phyloP scores from a whole-genome alignment of 2,888 invertebrate genomes.

The Tenthredo scrophulariae region DNA sequence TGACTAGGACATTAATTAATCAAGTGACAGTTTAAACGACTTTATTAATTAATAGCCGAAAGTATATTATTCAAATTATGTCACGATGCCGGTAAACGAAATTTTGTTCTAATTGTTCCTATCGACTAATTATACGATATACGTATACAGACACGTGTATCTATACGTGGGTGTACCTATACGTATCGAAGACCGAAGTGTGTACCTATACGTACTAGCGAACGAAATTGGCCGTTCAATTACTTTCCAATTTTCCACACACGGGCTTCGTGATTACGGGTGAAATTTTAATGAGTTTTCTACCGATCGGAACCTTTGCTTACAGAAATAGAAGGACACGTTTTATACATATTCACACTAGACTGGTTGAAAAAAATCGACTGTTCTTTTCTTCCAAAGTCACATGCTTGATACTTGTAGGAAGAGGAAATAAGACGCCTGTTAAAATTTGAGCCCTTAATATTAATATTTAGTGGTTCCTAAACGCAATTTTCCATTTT shows the following conservation, averaged over 20 bases:
- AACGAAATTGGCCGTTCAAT: constrained; percentile 39
- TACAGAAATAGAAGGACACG: not conserved
- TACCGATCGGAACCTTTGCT: not conserved
- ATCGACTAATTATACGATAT: not conserved
- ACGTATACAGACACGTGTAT: not conserved
- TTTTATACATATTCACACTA: not conserved
- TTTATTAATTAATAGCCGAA: not conserved
- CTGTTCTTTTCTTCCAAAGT: no score
- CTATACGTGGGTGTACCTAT: no score
- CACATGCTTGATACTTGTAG: no score
- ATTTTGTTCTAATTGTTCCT: constrained; percentile 14
- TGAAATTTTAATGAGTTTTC: constrained; percentile 40
- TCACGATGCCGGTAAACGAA: not conserved
- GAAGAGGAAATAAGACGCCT: no score
- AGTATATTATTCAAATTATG: not conserved
- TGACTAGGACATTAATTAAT: not conserved
- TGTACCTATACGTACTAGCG: not conserved
- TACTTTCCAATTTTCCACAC: constrained; percentile 48
- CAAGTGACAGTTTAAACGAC: constrained; percentile 2
- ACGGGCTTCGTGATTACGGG: constrained; percentile 23
- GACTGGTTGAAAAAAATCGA: no score
- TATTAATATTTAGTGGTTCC: no score
- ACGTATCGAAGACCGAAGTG: not conserved
- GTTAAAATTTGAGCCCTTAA: no score
- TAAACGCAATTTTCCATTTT: no score